Conservation (phyloP, 1,140 invertebrate species). For the Eciton burchellii region DNA sequence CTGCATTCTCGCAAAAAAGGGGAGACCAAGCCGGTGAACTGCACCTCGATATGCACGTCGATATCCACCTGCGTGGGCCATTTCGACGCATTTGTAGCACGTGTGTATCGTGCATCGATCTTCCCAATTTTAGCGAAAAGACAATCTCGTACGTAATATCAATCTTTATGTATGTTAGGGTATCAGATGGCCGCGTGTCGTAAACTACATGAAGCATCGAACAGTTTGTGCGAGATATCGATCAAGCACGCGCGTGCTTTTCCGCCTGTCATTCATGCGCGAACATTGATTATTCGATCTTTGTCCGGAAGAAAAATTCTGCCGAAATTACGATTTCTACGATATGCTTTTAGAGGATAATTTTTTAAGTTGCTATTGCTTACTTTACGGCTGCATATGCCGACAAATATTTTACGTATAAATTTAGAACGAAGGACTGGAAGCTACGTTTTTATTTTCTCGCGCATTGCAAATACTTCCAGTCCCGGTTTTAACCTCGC, state of each 20-base stretch:
- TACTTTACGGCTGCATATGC: background rate
- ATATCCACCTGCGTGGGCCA: conserved; percentile 5
- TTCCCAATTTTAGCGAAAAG: background rate
- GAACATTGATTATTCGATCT: background rate
- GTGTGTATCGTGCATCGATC: background rate
- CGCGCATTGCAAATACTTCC: no score
- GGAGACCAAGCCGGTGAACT: no score
- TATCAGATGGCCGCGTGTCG: background rate
- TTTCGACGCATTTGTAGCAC: background rate
- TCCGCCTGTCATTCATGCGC: background rate
- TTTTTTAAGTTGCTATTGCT: conserved; percentile 20
- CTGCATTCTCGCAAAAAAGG: conserved; percentile 11
- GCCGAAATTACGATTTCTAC: background rate
- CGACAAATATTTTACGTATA: no score
- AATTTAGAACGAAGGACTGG: no score
- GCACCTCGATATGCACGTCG: background rate
- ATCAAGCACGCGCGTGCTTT: background rate
- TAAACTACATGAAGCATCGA: conserved; percentile 20
- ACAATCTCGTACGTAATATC: conserved; percentile 6
- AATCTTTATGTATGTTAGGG: conserved; percentile 20
- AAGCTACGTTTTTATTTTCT: no score
- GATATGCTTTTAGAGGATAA: background rate
- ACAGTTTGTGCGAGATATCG: background rate
- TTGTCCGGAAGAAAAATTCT: background rate
- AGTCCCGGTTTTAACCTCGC: no score